These are phyloP conservation scores for Lagodon rhomboides DNA, from an alignment of 2,797 vertebrate genomes.

Conservation along the genomic window DNA sequence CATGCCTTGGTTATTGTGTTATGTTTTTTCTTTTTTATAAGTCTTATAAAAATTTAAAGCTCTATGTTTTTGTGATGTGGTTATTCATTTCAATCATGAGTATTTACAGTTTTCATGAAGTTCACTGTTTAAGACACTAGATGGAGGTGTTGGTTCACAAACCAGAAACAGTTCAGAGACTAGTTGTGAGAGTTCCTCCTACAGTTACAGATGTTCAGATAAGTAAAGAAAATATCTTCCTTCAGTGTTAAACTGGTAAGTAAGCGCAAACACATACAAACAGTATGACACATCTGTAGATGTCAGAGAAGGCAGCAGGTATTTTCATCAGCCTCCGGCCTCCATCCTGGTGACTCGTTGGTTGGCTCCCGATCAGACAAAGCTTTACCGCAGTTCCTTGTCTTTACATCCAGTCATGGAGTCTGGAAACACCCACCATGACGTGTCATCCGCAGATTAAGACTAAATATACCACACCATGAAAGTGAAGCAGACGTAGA, in stretches of 20 bases:
- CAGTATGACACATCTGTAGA: background rate
- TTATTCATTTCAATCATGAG: constrained; percentile 29
- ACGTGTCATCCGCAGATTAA: background rate
- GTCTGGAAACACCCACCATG: background rate
- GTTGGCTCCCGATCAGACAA: background rate
- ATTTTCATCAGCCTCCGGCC: background rate
- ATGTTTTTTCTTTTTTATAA: constrained; percentile 80
- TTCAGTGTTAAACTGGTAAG: background rate
- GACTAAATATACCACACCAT: background rate
- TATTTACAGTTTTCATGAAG: background rate
- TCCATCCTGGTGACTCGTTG: background rate
- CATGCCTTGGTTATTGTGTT: constrained; percentile 79
- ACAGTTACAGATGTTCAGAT: background rate
- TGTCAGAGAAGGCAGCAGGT: background rate
- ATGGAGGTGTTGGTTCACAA: constrained; percentile 33
- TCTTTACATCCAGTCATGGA: background rate
- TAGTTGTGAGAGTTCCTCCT: background rate
- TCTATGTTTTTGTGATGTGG: constrained; percentile 46
- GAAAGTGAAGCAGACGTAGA: background rate
- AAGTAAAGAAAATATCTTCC: background rate
- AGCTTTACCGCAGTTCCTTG: background rate
- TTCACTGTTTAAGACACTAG: constrained; percentile 32
- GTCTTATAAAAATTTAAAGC: constrained; percentile 81
- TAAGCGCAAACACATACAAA: no score
- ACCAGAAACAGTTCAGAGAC: background rate